Conservation (phyloP, 2,797 vertebrate genomes). For the Gila robusta region DNA sequence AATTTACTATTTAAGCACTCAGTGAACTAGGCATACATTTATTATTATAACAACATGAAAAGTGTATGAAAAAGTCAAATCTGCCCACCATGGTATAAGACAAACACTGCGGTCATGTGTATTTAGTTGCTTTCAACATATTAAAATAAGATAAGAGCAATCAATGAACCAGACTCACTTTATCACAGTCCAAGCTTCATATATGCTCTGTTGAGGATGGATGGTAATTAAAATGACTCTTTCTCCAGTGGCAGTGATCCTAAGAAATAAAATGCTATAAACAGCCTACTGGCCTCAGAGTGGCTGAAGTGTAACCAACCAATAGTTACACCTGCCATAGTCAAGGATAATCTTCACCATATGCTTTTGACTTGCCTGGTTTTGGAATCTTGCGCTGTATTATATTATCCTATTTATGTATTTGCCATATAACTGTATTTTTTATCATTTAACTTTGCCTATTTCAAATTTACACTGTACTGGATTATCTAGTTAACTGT, state of each 20-base stretch:
- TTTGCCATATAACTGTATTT: background rate
- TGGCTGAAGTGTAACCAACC: background rate
- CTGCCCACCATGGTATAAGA: background rate
- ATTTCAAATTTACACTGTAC: background rate
- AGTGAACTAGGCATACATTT: slow-evolving; percentile 14
- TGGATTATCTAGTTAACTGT: background rate
- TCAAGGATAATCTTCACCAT: slow-evolving; percentile 10
- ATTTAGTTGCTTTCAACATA: background rate
- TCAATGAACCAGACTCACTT: background rate
- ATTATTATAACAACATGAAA: slow-evolving; percentile 9
- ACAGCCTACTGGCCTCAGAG: background rate
- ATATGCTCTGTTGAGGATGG: background rate
- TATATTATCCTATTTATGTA: background rate
- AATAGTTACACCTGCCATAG: background rate
- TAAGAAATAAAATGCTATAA: slow-evolving; percentile 19
- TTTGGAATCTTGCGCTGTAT: background rate
- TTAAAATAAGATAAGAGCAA: background rate
- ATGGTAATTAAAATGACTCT: slow-evolving; percentile 4
- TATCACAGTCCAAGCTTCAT: background rate
- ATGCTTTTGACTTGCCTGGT: background rate
- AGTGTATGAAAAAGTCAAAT: background rate
- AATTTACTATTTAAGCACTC: slow-evolving; percentile 28
- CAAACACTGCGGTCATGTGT: background rate
- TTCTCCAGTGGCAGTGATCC: slow-evolving; percentile 27
- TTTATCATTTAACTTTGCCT: background rate